Conservation (phyloP, 2,113 vertebrate genomes). For the Elgaria multicarinata region DNA sequence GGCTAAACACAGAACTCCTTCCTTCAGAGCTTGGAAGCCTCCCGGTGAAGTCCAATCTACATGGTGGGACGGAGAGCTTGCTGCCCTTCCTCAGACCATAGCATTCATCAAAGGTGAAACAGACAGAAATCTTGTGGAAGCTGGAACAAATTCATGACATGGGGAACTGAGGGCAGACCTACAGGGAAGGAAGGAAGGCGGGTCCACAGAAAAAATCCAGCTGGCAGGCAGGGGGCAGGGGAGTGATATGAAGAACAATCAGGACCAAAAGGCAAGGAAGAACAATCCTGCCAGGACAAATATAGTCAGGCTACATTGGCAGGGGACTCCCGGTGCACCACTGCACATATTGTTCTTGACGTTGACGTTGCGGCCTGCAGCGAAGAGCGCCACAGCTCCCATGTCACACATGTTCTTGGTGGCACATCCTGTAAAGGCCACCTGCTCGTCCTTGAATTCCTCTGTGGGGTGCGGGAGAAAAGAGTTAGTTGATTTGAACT, state of each 20-base stretch:
- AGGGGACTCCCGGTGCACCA: background rate
- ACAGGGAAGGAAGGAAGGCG: too few species aligned
- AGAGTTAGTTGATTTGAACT: too few species aligned
- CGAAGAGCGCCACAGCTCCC: conserved; percentile 18
- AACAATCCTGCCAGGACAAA: background rate
- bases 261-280: background rate
- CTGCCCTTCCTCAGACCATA: background rate
- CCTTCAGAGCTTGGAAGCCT: background rate
- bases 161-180: background rate
- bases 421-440: conserved; percentile 15
- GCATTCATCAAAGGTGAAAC: background rate
- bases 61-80: background rate
- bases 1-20: background rate
- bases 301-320: background rate
- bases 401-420: conserved; percentile 17
- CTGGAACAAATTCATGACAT: background rate
- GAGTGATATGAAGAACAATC: background rate
- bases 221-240: background rate
- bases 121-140: background rate
- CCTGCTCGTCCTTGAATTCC: background rate
- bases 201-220: background rate
- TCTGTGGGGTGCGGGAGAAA: background rate
- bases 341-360: background rate
- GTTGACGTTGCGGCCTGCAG: background rate
- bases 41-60: background rate